phyloP scores from a whole-genome alignment of 2,113 vertebrate genomes.

The Martes martes region DNA sequence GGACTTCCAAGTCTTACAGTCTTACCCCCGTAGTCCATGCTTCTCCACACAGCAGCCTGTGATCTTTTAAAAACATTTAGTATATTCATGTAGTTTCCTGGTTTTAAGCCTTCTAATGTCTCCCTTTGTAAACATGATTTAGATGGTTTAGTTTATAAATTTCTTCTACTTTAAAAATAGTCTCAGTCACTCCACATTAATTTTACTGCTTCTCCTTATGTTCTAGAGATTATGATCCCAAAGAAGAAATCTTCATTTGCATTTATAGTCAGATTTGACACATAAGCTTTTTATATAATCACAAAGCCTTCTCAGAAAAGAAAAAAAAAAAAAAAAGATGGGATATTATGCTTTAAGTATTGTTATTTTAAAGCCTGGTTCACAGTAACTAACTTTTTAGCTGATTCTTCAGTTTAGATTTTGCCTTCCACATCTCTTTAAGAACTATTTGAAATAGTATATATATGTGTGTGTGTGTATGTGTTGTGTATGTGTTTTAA shows the following conservation, averaged over 20 bases:
- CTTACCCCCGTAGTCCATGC: not conserved
- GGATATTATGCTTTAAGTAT: not conserved
- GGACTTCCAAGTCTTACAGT: not conserved
- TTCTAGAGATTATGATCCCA: not conserved
- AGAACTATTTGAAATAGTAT: slow-evolving; percentile 38
- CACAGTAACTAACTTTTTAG: slow-evolving; percentile 7
- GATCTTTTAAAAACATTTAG: not conserved
- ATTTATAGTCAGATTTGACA: slow-evolving; percentile 31
- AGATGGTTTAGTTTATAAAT: not conserved
- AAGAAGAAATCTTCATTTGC: slow-evolving; percentile 23
- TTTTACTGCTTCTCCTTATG: not conserved
- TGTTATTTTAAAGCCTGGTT: slow-evolving; percentile 20
- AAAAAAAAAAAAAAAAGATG: not conserved
- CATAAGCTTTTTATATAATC: slow-evolving; percentile 34
- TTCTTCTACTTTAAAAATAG: slow-evolving; percentile 10
- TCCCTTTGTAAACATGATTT: not conserved
- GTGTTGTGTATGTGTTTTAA: not conserved
- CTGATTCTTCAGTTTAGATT: not conserved
- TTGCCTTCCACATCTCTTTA: slow-evolving; percentile 13
- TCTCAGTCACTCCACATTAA: not conserved
- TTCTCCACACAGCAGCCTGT: not conserved
- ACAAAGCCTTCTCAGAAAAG: not conserved
- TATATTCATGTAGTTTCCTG: not conserved
- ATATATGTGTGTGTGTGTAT: not conserved
- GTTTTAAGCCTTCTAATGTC: not conserved